These are phyloP conservation scores for Semotilus atromaculatus DNA, from an alignment of 2,797 vertebrate species.

Conservation along the genomic window DNA sequence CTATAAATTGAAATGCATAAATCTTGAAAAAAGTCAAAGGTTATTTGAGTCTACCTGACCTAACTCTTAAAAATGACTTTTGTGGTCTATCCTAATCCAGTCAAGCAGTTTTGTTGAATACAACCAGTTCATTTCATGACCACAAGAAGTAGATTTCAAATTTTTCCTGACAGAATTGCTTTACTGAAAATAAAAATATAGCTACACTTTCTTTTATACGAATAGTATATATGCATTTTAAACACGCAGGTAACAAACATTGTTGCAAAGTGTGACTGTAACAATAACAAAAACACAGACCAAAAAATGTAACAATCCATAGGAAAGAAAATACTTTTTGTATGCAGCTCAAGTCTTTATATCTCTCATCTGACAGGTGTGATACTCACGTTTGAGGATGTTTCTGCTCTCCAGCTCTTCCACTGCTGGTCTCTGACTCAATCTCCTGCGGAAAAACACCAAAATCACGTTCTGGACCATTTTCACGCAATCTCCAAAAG, in stretches of 20 bases:
- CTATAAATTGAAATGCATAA: too few relatives aligned
- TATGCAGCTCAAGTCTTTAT: not conserved
- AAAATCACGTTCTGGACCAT: conserved; percentile 98
- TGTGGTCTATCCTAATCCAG: not conserved
- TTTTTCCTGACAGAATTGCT: not conserved
- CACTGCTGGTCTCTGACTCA: conserved; percentile 96
- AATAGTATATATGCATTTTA: not conserved
- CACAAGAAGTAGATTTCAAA: not conserved
- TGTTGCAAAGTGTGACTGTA: not conserved
- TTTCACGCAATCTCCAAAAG: conserved; percentile 19
- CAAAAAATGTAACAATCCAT: not conserved
- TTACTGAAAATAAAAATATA: not conserved
- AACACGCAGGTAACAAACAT: not conserved
- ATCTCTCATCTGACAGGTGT: not conserved
- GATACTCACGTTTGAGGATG: conserved; percentile 95
- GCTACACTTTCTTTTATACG: not conserved
- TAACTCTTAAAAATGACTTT: too few relatives aligned
- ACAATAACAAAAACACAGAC: not conserved
- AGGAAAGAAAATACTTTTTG: too few relatives aligned
- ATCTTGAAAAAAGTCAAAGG: too few relatives aligned
- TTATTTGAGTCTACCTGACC: not conserved
- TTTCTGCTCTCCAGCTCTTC: conserved; percentile 98
- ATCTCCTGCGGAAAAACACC: conserved; percentile 98
- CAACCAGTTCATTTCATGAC: not conserved
- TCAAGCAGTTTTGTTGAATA: not conserved